Base-by-base conservation (phyloP, 2,888 invertebrate genomes). In the Ophraella communa region DNA sequence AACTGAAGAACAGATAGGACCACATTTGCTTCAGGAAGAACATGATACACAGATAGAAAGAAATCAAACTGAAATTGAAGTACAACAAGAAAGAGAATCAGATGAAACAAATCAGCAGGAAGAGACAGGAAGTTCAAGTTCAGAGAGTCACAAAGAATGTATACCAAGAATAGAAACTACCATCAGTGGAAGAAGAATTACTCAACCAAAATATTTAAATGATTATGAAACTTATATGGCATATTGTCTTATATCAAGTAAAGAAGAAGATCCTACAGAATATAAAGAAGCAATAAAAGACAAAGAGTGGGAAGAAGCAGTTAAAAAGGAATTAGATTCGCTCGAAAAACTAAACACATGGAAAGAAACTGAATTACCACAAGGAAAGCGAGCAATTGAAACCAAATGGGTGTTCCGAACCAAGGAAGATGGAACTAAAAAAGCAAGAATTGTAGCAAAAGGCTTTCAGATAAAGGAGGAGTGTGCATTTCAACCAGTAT, bases 401-500 rank as follows among this genome's bases (percentile, higher is more conserved):
- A 59, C 52, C 4, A 59, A 42, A 58, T 67, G 67, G 64, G 62
- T 67, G 3, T 67, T 64, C 33, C 42, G 56, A 33, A 62, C 58
- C 4, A 58, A 67, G 27, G 54, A 59, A 64, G 27, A 56, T 47
- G 53, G 58, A 33, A 68, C 69, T 20, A 69, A 64, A 30, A 66
- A 69, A 35, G 66, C 68, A 10, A 64, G 63, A 59, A 33, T 64
- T 47, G 58, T 67, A 14, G 64, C 65, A 52, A 60, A 64, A 63
- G 66, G 63, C 17, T 63, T 66, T 57, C 66, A 64, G 55, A 10
- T 66, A 20, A 62, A 63, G 56, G 55, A 60, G 56, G 63, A 56
- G 62, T 47, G 66, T 65, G 20, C 21, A 21, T 57, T 62, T 42
- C 20, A 63, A 51, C 11, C 55, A 56, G 20, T 57, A 8, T 64